Conservation (phyloP, 2,113 vertebrate species). For the Colistium nudipinnis region DNA sequence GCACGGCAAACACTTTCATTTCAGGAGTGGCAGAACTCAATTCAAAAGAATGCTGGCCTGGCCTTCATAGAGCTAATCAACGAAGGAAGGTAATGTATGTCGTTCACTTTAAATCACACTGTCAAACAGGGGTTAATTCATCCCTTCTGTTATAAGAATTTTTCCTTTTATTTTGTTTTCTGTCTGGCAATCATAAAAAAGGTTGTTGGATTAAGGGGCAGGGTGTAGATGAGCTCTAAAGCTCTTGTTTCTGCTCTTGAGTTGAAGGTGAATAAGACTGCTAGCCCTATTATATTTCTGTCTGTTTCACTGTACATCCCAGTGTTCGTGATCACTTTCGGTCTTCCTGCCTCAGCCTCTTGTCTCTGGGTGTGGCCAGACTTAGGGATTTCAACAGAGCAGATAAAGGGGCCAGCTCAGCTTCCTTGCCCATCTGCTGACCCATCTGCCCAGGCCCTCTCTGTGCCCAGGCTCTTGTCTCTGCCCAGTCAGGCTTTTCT, state of each 20-base stretch:
- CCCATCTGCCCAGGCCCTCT: constrained; percentile 86
- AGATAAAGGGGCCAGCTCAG: constrained; percentile 79
- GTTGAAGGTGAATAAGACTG: constrained; percentile 36
- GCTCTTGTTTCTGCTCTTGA: constrained; percentile 26
- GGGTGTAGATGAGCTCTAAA: constrained; percentile 54
- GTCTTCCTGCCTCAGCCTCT: constrained; percentile 28
- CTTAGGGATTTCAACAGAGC: constrained; percentile 74
- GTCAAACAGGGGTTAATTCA: constrained; percentile 1
- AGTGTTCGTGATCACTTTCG: constrained; percentile 7
- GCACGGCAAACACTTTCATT: constrained; percentile 63
- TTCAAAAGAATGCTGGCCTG: constrained; percentile 98
- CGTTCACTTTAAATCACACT: constrained; percentile 11
- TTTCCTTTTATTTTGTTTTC: not conserved
- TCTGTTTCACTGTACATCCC: constrained; percentile 4
- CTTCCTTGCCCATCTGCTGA: constrained; percentile 90
- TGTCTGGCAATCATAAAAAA: not conserved
- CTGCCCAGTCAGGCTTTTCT: constrained; percentile 53
- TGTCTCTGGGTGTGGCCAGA: constrained; percentile 64
- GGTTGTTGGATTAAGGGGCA: constrained; percentile 6
- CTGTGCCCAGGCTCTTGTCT: constrained; percentile 53
- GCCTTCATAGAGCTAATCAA: constrained; percentile 99
- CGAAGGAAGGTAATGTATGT: constrained; percentile 93
- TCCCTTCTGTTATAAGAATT: constrained; percentile 7
- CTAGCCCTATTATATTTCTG: not conserved
- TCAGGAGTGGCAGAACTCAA: constrained; percentile 99